phyloP scores from a whole-genome alignment of 2,113 vertebrate species.

The Podocnemis expansa region DNA sequence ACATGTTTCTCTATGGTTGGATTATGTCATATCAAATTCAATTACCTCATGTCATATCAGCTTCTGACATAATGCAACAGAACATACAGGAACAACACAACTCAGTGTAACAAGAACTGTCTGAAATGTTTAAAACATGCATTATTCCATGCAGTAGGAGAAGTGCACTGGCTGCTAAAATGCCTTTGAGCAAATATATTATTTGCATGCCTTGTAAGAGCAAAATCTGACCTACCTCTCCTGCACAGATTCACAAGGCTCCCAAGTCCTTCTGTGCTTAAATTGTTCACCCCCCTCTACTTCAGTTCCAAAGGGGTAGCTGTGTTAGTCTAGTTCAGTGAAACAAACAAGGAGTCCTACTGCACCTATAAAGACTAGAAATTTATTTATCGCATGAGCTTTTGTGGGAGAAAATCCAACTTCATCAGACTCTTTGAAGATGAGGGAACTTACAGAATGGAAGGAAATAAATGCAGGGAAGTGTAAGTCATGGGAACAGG shows the following conservation, averaged over 20 bases:
- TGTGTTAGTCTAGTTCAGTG: too few relatives aligned
- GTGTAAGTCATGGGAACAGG: too few relatives aligned
- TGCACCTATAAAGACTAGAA: too few relatives aligned
- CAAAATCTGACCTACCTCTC: neutral
- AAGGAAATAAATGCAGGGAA: too few relatives aligned
- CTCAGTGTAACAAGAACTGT: neutral
- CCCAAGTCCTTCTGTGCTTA: neutral
- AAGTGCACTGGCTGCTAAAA: neutral
- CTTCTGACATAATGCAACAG: slow-evolving; percentile 51
- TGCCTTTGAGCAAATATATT: neutral
- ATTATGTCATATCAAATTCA: slow-evolving; percentile 68
- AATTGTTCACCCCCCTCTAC: neutral
- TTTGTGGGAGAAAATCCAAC: too few relatives aligned
- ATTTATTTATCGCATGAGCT: too few relatives aligned
- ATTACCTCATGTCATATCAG: slow-evolving; percentile 57
- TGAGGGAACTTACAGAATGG: too few relatives aligned
- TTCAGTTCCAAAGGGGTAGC: too few relatives aligned
- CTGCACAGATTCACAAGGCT: neutral
- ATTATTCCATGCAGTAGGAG: neutral
- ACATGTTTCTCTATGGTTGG: slow-evolving; percentile 32
- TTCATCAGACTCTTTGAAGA: too few relatives aligned
- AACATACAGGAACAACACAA: neutral
- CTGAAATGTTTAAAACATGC: neutral
- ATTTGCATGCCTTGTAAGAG: neutral
- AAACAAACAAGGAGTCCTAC: too few relatives aligned